Conservation (phyloP, 2,888 invertebrate genomes). For the Leucophora obtusa region DNA sequence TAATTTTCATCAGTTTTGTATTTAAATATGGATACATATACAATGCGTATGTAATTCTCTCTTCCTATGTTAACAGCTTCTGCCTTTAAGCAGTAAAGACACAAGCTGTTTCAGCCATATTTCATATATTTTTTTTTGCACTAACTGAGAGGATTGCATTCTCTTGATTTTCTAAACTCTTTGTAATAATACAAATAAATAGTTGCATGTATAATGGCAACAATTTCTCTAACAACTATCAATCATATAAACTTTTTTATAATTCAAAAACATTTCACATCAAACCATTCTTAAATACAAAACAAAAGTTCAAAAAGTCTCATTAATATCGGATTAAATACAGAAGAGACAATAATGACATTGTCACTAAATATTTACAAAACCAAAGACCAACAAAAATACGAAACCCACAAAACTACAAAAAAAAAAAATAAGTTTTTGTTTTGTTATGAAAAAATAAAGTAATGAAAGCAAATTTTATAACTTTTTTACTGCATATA, state of each 20-base stretch:
- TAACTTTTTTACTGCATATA: slow-evolving; percentile 35
- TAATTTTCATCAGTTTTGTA: too few relatives aligned
- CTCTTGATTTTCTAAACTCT: neutral
- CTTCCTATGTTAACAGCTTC: too few relatives aligned
- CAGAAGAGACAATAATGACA: slow-evolving; percentile 62
- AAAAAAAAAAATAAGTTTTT: slow-evolving; percentile 7
- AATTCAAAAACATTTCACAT: slow-evolving; percentile 12
- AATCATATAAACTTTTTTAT: slow-evolving; percentile 32
- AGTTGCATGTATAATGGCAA: slow-evolving; percentile 27
- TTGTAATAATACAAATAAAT: slow-evolving; percentile 1
- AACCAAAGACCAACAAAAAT: slow-evolving; percentile 54
- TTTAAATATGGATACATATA: too few relatives aligned
- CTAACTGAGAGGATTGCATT: too few relatives aligned
- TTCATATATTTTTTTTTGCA: too few relatives aligned
- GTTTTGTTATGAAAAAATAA: slow-evolving; percentile 7
- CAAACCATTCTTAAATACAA: slow-evolving; percentile 28
- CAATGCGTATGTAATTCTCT: too few relatives aligned
- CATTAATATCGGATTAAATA: slow-evolving; percentile 70
- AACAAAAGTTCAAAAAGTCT: slow-evolving; percentile 63
- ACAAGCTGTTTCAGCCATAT: too few relatives aligned
- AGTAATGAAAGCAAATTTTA: slow-evolving; percentile 44
- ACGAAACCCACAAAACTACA: slow-evolving; percentile 9
- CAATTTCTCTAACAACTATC: slow-evolving; percentile 36
- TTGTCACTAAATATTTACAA: slow-evolving; percentile 63
- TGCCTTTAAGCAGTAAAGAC: too few relatives aligned